phyloP scores from a whole-genome alignment of 2,888 invertebrate species.

The Melikaiella ostensackeni region DNA sequence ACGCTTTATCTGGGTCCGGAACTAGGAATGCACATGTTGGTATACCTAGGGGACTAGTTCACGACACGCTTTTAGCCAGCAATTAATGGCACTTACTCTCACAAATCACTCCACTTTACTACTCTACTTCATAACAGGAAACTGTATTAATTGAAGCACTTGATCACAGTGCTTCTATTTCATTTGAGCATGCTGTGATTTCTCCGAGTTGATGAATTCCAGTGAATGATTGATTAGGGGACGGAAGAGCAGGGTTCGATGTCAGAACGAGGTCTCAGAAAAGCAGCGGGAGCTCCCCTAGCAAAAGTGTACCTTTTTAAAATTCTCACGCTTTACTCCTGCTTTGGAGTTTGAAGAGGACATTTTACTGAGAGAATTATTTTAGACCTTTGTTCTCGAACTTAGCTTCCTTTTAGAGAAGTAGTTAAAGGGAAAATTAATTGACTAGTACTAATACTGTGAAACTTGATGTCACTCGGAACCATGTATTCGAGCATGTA shows the following conservation, averaged over 20 bases:
- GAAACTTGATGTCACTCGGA: background rate
- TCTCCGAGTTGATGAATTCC: background rate
- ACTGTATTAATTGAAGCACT: background rate
- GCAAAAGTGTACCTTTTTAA: background rate
- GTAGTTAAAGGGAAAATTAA: background rate
- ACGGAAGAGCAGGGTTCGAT: background rate
- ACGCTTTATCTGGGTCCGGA: slow-evolving; percentile 35
- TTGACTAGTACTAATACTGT: background rate
- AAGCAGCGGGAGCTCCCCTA: background rate
- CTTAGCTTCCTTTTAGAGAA: background rate
- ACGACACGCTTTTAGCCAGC: slow-evolving; percentile 35
- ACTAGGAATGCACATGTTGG: slow-evolving; percentile 37
- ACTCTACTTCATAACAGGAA: background rate
- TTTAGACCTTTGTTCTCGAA: background rate
- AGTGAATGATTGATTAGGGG: background rate
- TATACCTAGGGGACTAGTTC: slow-evolving; percentile 33
- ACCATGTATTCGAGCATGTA: background rate
- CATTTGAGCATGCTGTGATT: background rate
- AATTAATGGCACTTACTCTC: slow-evolving; percentile 27
- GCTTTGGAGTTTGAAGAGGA: background rate
- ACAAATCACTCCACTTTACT: slow-evolving; percentile 26
- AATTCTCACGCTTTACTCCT: background rate
- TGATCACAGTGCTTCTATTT: background rate
- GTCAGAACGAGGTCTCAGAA: background rate
- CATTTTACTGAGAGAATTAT: background rate